Evolutionary conservation across 2,888 invertebrate species (phyloP), one percentile per base, ranked within the genome.

Genomic region (Laothoe populi): DNA sequence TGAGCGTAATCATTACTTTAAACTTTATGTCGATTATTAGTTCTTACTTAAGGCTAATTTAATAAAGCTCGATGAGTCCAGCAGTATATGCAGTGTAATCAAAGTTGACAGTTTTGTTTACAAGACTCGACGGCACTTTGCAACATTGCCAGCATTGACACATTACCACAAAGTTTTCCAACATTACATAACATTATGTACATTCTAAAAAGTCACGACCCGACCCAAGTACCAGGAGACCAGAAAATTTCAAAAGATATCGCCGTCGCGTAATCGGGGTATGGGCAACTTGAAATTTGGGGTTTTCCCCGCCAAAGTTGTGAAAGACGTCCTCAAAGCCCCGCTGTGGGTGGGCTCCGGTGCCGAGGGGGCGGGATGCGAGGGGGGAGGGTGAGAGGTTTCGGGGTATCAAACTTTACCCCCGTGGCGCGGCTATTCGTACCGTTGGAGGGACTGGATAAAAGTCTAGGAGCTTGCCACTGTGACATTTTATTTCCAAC

Each of bases 321-420:
- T 90, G 89, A 92, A 92, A 91, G 91, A 90, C 90, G 90, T 88
- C 90, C 91, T 90, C 86, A 87, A 90, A 90, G 90, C 77, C 88
- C 84, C 86, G 84, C 71, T 81, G 85, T 83, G 87, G 90, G 89
- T 85, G 87, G 87, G 81, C 78, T 77, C 72, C 82, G 82, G 84
- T 85, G 86, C 88, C 80, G 16, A 82, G 86, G 88, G 88, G 77
- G 88, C 86, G 77, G 73, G 76, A 72, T 74, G 77, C 82, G 83
- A 84, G 85, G 86, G 38, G 38, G 38, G 38, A 38, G 77, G 77
- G 79, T 70, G 81, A 49, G 78, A 72, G 74, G 86, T 87, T 87
- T 82, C 83, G 87, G 87, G 86, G 87, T 87, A 87, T 83, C 87
- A 90, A 90, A 92, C 87, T 91, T 92, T 91, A 89, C 91, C 88